These are phyloP conservation scores for Lasaia peninsularis DNA, from an alignment of 1,140 invertebrate genomes.

Conservation along the genomic window DNA sequence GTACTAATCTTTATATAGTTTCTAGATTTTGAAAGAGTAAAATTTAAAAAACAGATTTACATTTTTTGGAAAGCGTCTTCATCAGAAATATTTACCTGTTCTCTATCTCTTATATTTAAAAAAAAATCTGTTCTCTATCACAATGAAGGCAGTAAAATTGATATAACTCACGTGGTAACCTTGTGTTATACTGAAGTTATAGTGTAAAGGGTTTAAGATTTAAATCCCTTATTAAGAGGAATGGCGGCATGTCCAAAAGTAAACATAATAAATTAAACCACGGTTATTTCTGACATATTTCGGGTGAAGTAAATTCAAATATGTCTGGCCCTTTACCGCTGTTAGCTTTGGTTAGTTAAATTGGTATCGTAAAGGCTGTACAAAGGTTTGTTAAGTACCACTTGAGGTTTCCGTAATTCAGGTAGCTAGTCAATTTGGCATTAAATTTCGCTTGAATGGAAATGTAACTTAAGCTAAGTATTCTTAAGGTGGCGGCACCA, in stretches of 20 bases:
- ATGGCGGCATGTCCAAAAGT: background rate
- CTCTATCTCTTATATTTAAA: too few relatives aligned
- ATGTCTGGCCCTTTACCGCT: background rate
- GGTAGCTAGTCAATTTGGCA: background rate
- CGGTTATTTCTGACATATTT: background rate
- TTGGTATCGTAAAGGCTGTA: background rate
- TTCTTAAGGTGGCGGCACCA: too few relatives aligned
- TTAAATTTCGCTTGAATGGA: background rate
- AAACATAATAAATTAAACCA: conserved; percentile 1
- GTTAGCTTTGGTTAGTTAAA: background rate
- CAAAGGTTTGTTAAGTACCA: conserved; percentile 1
- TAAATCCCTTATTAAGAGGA: background rate
- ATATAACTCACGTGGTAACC: too few relatives aligned
- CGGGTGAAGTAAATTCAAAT: conserved; percentile 1
- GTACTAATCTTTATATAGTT: too few relatives aligned
- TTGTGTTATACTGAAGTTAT: too few relatives aligned
- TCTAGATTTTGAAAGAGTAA: too few relatives aligned
- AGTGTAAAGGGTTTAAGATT: background rate
- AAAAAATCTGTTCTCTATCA: too few relatives aligned
- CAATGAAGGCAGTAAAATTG: too few relatives aligned
- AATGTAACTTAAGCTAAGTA: too few relatives aligned
- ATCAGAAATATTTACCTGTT: too few relatives aligned
- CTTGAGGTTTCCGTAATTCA: background rate
- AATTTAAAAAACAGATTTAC: too few relatives aligned
- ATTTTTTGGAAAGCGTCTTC: too few relatives aligned